These are phyloP conservation scores for Epizoanthus illoricatus DNA, from an alignment of 92 coral and sea anemone species.

Conservation along the genomic window DNA sequence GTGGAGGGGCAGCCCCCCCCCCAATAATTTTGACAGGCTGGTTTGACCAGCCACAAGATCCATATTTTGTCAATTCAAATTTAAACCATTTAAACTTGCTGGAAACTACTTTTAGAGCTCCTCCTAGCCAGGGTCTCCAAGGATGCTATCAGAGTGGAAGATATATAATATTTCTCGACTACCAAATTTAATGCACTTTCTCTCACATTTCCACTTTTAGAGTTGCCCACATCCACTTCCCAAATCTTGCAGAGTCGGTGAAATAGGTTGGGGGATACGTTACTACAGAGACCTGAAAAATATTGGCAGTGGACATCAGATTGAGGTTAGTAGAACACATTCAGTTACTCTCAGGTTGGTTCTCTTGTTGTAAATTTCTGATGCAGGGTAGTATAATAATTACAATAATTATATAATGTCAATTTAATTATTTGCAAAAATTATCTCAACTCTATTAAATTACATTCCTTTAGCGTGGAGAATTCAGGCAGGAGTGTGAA, in stretches of 20 bases:
- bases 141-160: no score
- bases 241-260: slow-evolving; percentile 77
- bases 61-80: no score
- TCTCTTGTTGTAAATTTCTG: no score
- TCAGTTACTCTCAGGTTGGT: no score
- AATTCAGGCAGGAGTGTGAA: slow-evolving; percentile 85
- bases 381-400: not conserved
- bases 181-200: not conserved
- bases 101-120: no score
- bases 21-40: no score
- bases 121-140: no score
- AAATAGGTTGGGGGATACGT: slow-evolving; percentile 94
- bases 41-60: no score
- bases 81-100: no score
- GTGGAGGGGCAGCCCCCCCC: no score
- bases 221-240: slow-evolving; percentile 87
- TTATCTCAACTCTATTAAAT: not conserved
- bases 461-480: slow-evolving; percentile 71
- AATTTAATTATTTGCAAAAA: not conserved
- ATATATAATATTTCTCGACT: no score
- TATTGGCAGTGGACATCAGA: slow-evolving; percentile 90
- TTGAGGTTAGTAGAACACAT: slow-evolving; percentile 57
- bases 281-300: slow-evolving; percentile 61
- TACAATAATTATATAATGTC: not conserved
- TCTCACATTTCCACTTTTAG: slow-evolving; percentile 36